These are phyloP conservation scores for Ginglymostoma cirratum DNA, from an alignment of 2,113 vertebrate genomes.

Conservation along the genomic window DNA sequence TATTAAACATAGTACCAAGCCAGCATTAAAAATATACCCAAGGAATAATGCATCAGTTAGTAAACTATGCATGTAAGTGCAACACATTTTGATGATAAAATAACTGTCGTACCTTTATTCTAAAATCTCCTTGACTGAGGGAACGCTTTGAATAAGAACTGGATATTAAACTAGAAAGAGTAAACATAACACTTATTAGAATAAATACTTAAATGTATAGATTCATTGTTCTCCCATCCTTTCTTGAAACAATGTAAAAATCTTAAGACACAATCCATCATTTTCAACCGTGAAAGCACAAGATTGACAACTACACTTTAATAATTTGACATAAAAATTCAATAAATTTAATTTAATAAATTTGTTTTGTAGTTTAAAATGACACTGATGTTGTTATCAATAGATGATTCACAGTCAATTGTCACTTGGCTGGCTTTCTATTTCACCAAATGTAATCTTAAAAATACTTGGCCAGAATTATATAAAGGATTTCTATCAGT, in stretches of 20 bases:
- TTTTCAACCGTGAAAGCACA: not conserved
- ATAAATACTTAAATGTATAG: not conserved
- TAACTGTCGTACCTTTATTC: conserved; percentile 5
- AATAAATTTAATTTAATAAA: not conserved
- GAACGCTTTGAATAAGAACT: conserved; percentile 26
- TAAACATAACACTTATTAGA: not conserved
- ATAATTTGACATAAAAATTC: not conserved
- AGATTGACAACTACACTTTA: not conserved
- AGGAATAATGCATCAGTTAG: not conserved
- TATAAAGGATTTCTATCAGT: not conserved
- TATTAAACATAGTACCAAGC: not conserved
- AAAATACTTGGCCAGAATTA: not conserved
- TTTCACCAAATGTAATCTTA: not conserved
- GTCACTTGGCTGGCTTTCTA: not conserved
- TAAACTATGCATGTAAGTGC: not conserved
- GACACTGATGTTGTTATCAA: not conserved
- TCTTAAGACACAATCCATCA: not conserved
- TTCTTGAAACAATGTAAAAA: not conserved
- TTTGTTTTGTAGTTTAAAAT: not conserved
- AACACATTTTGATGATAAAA: not conserved
- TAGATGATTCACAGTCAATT: not conserved
- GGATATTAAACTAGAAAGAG: conserved; percentile 15
- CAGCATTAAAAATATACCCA: not conserved
- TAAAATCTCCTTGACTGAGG: conserved; percentile 31
- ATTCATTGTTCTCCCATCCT: not conserved